Evolutionary conservation across 1,140 invertebrate genomes (phyloP), one percentile per base, ranked within the genome.

Genomic region (Pteromalus puparum): DNA sequence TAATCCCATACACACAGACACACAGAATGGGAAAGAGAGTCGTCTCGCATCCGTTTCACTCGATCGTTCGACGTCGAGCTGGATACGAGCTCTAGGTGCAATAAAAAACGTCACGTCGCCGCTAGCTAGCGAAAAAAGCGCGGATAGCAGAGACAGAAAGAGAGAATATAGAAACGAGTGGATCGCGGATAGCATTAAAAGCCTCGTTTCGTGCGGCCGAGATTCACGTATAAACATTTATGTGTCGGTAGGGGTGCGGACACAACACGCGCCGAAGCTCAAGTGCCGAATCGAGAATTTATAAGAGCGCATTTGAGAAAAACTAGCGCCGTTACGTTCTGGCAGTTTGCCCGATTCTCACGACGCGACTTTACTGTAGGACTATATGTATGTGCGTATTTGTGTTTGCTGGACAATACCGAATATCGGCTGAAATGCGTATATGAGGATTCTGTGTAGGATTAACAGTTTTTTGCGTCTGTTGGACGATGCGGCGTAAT

Each of bases 231-330:
- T 74, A 74, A 74, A 74, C 73, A 81, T 81, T 73, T 38, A 21
- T 78, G 67, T 68, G 61, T 38, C 18, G 30, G 24, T 42, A 21
- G 30, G 42, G n/a, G 61, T n/a, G n/a, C n/a, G 24, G 53, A 70
- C 21, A 68, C 38, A 42, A 42, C 38, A 9, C 38, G 38, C 38
- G 38, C 38, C 9, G 72, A 42, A 21, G 48, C 67, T 75, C 68
- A 76, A 85, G 72, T 68, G 76, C 28, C 70, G 67, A 76, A 86
- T 79, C 12, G 67, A 79, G 48, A 82, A 83, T 81, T 85, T 81
- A 81, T 85, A 85, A 85, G 84, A 85, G 61, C 61, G 21, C 67
- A 28, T 72, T 72, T 48, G 65, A 48, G 67, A 81, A 72, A 42
- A 38, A 13, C 21, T 26, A 7, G 67, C 53, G 18, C 21, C 53